A percentile compares a stretch with the other conserved stretches of the same genome.
These are phyloP conservation scores for Agrypnus murinus DNA, from an alignment of 2,888 invertebrate genomes.

Conservation along the genomic window DNA sequence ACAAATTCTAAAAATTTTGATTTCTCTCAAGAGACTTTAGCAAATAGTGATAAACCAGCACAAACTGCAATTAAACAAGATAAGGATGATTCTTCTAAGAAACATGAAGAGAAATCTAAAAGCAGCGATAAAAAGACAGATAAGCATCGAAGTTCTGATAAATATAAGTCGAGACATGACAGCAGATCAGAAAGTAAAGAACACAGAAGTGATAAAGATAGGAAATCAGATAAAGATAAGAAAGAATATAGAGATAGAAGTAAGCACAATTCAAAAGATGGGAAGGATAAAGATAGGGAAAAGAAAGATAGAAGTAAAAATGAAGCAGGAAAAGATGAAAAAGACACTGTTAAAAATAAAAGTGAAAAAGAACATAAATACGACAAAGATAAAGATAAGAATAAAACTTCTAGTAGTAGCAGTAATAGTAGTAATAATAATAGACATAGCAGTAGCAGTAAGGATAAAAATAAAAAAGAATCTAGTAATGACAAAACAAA, in stretches of 20 bases:
- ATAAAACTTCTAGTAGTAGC: conserved; percentile 58
- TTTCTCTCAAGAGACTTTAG: conserved; percentile 31
- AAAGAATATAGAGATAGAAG: conserved; percentile 63
- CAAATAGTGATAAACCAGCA: neutral
- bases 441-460: no score
- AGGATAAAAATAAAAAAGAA: conserved; percentile 62
- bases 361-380: conserved; percentile 32
- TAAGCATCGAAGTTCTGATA: conserved; percentile 71
- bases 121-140: conserved; percentile 40
- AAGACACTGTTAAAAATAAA: conserved; percentile 35
- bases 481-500: conserved; percentile 58
- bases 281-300: conserved; percentile 55
- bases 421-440: conserved; percentile 63
- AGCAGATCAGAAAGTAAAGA: conserved; percentile 60
- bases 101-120: conserved; percentile 48
- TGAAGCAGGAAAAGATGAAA: conserved; percentile 43
- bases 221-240: conserved; percentile 48
- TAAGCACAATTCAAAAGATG: conserved; percentile 57
- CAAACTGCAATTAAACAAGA: conserved; percentile 14
- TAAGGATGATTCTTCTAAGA: conserved; percentile 50
- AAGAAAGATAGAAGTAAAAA: conserved; percentile 53
- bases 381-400: conserved; percentile 55
- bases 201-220: conserved; percentile 53
- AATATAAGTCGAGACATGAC: conserved; percentile 60
- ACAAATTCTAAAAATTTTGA: conserved; percentile 41